Conservation (phyloP, 2,888 invertebrate genomes). For the Neria commutata region DNA sequence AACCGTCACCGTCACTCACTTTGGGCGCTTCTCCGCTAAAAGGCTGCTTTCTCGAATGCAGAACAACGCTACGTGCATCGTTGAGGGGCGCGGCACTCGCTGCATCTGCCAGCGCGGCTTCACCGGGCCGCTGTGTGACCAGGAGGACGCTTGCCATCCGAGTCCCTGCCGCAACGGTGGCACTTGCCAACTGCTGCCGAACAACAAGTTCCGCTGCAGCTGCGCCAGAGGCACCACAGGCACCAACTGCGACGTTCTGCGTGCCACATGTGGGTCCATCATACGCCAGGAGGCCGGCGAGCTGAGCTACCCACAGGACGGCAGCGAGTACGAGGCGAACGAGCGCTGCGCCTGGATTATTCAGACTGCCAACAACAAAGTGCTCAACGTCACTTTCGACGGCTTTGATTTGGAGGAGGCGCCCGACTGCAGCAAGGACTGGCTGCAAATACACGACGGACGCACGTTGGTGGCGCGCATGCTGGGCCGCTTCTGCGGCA, state of each 20-base stretch:
- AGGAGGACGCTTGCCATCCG: constrained; percentile 69
- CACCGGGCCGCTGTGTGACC: constrained; percentile 67
- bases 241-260: constrained; percentile 67
- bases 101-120: constrained; percentile 55
- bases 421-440: constrained; percentile 72
- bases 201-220: constrained; percentile 64
- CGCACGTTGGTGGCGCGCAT: constrained; percentile 71
- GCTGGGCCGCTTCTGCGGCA: constrained; percentile 83
- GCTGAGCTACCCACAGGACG: constrained; percentile 68
- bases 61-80: constrained; percentile 63
- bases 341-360: constrained; percentile 84
- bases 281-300: constrained; percentile 64
- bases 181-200: constrained; percentile 64
- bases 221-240: constrained; percentile 75
- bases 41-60: constrained; percentile 58
- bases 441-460: constrained; percentile 85
- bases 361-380: constrained; percentile 68
- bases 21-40: too few species aligned
- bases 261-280: constrained; percentile 69
- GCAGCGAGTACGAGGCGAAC: constrained; percentile 66
- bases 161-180: constrained; percentile 86
- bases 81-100: constrained; percentile 41
- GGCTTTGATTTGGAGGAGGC: constrained; percentile 70
- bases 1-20: constrained; percentile 34
- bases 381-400: constrained; percentile 80